phyloP scores from a whole-genome alignment of 1,140 invertebrate species.

The Cardiocondyla obscurior region DNA sequence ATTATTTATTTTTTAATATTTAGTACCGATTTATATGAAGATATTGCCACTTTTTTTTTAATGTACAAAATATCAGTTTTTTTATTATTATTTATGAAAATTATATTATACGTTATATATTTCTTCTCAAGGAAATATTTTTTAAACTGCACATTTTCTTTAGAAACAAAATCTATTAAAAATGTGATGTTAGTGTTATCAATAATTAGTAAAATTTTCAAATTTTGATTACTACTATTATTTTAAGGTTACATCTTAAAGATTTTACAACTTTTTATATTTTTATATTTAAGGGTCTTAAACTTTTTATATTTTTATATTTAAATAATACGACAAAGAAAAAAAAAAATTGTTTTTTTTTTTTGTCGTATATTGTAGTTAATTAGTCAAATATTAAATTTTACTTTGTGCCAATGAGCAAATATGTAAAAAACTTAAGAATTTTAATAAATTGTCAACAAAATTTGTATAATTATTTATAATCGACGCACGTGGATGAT shows the following conservation, averaged over 20 bases:
- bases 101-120: too few species aligned
- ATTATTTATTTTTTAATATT: background rate
- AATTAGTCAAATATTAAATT: background rate
- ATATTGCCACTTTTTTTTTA: background rate
- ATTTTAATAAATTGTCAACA: conserved; percentile 29
- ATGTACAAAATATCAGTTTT: too few species aligned
- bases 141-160: background rate
- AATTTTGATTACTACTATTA: background rate
- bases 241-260: background rate
- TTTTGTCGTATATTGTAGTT: background rate
- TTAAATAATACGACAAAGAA: background rate
- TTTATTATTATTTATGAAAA: too few species aligned
- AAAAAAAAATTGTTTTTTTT: conserved; percentile 1
- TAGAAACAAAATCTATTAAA: background rate
- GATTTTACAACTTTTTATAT: background rate
- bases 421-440: background rate
- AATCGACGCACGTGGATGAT: background rate
- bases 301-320: conserved; percentile 25
- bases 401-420: background rate
- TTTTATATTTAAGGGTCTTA: background rate
- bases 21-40: background rate
- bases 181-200: conserved; percentile 57
- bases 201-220: conserved; percentile 22
- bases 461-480: background rate
- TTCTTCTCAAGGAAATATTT: background rate